Percentiles rank a stretch among this genome's conserved stretches.
Conservation (phyloP, 2,113 vertebrate species). For the Cygnus buccinator region DNA sequence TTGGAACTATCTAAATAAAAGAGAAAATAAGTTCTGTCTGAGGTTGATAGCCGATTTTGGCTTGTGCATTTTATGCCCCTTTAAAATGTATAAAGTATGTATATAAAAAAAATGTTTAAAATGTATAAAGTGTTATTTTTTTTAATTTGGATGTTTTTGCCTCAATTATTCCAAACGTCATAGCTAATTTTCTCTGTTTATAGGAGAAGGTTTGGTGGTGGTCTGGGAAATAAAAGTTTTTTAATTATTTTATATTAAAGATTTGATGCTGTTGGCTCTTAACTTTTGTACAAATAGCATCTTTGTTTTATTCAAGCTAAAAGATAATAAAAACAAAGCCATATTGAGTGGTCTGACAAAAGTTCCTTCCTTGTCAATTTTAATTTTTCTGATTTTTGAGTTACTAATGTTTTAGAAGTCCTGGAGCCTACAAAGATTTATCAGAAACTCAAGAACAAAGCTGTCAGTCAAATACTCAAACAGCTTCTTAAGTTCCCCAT, state of each 20-base stretch:
- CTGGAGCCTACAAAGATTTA: not conserved
- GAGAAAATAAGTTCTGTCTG: not conserved
- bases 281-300: not conserved
- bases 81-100: not conserved
- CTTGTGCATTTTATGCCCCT: not conserved
- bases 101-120: not conserved
- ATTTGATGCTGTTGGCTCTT: not conserved
- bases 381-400: too few species aligned
- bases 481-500: not conserved
- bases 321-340: not conserved
- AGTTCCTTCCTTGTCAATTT: too few species aligned
- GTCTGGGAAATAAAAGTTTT: not conserved
- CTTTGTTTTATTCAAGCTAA: not conserved
- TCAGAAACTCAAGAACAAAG: not conserved
- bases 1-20: not conserved
- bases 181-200: not conserved
- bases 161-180: not conserved
- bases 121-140: not conserved
- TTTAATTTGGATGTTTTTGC: not conserved
- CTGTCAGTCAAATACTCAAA: not conserved
- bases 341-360: not conserved
- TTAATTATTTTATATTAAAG: not conserved
- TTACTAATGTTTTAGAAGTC: not conserved
- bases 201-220: not conserved
- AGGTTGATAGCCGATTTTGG: not conserved